Evolutionary conservation across 2,888 invertebrate genomes (phyloP).

Genomic region (Automeris io): DNA sequence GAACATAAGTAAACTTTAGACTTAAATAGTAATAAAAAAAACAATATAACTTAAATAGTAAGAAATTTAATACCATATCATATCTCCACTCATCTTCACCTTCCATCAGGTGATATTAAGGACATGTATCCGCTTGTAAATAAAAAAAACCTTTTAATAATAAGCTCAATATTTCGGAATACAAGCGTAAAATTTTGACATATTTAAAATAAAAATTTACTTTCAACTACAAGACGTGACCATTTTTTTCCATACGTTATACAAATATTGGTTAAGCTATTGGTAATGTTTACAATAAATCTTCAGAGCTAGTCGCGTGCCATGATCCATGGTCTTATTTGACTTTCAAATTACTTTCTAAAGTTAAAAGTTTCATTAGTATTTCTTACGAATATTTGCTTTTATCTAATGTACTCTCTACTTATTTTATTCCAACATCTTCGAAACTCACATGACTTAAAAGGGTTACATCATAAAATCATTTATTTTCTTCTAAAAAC

Average conservation of each 20-base stretch:
- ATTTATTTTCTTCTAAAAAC: no score
- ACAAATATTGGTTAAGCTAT: constrained; percentile 38
- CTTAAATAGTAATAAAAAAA: no score
- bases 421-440: constrained; percentile 2
- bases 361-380: constrained; percentile 19
- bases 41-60: no score
- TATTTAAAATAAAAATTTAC: constrained; percentile 3
- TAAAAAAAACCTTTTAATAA: no score
- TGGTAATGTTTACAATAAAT: constrained; percentile 31
- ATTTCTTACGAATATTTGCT: constrained; percentile 19
- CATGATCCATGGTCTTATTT: constrained; percentile 25
- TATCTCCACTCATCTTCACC: no score
- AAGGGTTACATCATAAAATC: no score
- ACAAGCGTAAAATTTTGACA: not conserved
- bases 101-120: no score
- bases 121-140: no score
- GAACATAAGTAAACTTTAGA: no score
- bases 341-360: constrained; percentile 29
- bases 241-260: constrained; percentile 24
- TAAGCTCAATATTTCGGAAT: not conserved
- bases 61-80: no score
- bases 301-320: constrained; percentile 34
- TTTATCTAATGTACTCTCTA: constrained; percentile 7
- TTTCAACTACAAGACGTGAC: constrained; percentile 18
- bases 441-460: constrained; percentile 4